Conservation (phyloP, 1,140 invertebrate species). For the Penaeus vannamei region DNA sequence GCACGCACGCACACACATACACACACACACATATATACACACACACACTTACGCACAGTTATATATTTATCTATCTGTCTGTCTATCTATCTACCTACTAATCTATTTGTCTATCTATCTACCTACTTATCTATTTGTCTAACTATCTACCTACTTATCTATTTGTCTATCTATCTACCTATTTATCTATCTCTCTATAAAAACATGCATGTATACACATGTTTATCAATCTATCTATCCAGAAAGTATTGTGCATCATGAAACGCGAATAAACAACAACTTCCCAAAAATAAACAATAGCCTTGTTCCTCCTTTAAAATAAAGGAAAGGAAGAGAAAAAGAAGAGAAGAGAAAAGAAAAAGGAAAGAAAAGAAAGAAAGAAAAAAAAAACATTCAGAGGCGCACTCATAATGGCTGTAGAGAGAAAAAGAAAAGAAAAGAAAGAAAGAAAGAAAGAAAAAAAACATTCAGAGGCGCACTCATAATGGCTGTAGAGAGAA, state of each 20-base stretch:
- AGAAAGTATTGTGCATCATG: not conserved
- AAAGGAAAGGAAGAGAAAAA: not conserved
- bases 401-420: not conserved
- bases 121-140: no score
- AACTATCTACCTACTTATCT: no score
- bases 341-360: not conserved
- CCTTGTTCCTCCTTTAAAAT: no score
- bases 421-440: not conserved
- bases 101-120: no score
- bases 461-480: not conserved
- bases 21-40: no score
- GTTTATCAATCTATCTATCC: not conserved
- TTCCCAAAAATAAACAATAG: not conserved
- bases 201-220: conserved; percentile 21
- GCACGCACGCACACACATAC: no score
- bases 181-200: no score
- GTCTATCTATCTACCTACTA: no score
- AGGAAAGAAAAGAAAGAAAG: not conserved
- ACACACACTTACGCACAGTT: no score
- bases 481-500: not conserved
- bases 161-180: no score
- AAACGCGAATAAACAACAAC: no score
- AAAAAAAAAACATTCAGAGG: not conserved
- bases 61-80: no score
- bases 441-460: not conserved